These are phyloP conservation scores for Dicrurus megarhynchus DNA, from an alignment of 2,113 vertebrate genomes.

Conservation along the genomic window DNA sequence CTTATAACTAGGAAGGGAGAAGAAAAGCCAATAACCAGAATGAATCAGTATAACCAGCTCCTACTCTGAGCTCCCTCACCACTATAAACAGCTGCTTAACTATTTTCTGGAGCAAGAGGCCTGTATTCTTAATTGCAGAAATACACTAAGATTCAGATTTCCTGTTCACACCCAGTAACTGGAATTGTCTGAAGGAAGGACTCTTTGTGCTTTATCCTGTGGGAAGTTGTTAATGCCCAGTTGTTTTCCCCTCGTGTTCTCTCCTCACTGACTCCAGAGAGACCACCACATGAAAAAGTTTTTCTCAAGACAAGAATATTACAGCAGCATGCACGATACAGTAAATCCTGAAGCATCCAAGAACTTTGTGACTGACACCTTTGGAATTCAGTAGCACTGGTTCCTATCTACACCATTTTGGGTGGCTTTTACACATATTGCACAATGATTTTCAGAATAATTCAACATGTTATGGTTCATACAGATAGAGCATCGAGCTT, in stretches of 20 bases:
- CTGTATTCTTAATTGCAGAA: not conserved
- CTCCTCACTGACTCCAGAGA: not conserved
- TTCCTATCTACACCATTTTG: fast-evolving
- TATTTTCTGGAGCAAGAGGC: not conserved
- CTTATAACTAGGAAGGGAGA: not conserved
- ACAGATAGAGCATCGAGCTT: not conserved
- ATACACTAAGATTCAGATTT: not conserved
- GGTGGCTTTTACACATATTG: not conserved
- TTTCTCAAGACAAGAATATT: not conserved
- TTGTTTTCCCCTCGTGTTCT: not conserved
- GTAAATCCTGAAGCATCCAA: not conserved
- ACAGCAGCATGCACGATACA: not conserved
- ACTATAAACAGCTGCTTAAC: conserved; percentile 12
- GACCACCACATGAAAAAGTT: not conserved
- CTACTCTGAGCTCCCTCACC: not conserved
- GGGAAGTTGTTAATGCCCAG: conserved; percentile 17
- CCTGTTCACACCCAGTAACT: not conserved
- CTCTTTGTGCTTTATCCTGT: not conserved
- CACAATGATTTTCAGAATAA: not conserved
- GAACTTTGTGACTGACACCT: not conserved
- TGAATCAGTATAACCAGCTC: not conserved
- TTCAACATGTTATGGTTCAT: not conserved
- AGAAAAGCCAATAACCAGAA: not conserved
- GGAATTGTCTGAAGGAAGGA: not conserved
- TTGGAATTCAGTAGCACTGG: not conserved